These are phyloP conservation scores for Miniopterus natalensis DNA, from an alignment of 2,113 vertebrate species.

Conservation along the genomic window DNA sequence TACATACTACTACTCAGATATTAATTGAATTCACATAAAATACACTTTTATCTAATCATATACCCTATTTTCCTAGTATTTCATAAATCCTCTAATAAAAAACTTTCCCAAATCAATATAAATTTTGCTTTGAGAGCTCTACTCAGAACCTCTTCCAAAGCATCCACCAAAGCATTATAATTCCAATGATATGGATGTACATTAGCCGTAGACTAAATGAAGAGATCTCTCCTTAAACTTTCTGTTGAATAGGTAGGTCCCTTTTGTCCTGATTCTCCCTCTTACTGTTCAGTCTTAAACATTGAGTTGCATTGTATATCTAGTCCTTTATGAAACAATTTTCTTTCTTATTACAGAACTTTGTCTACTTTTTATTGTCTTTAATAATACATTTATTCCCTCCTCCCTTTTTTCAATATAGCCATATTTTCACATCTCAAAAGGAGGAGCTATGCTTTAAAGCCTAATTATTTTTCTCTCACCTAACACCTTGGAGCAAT, in stretches of 20 bases:
- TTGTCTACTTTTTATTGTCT: slow-evolving; percentile 11
- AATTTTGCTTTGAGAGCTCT: background rate
- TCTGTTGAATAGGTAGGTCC: background rate
- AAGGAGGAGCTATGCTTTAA: background rate
- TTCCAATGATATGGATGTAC: background rate
- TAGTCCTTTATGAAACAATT: background rate
- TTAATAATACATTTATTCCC: background rate
- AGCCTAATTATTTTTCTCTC: slow-evolving; percentile 30
- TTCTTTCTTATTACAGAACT: background rate
- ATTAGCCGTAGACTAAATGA: background rate
- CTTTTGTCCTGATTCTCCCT: background rate
- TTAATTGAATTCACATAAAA: slow-evolving; percentile 33
- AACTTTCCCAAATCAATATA: background rate
- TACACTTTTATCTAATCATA: background rate
- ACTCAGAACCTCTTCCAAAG: slow-evolving; percentile 12
- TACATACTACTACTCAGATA: background rate
- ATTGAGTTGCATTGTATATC: slow-evolving; percentile 10
- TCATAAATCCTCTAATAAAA: background rate
- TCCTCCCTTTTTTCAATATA: background rate
- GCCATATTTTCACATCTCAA: slow-evolving; percentile 1
- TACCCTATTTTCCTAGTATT: background rate
- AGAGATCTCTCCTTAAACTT: background rate
- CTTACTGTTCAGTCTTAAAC: slow-evolving; percentile 28
- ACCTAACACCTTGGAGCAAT: background rate
- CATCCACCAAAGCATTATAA: background rate